Conservation (phyloP, 2,797 vertebrate species). For the Acanthurus tractus region DNA sequence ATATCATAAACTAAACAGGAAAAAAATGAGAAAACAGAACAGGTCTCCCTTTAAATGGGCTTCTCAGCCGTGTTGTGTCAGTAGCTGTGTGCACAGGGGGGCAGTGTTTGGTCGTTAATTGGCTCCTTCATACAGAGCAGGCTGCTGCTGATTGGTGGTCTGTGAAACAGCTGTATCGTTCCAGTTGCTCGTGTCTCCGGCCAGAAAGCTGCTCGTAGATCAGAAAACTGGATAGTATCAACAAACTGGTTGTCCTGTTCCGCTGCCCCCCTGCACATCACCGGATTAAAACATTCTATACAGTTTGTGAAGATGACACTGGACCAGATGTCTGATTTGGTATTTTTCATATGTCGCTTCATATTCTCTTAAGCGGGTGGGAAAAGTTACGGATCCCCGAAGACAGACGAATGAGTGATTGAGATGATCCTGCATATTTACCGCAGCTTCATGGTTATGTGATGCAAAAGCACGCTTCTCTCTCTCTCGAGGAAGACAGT, state of each 20-base stretch:
- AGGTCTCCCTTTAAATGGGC: background rate
- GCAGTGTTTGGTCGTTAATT: constrained; percentile 72
- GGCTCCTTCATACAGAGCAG: constrained; percentile 45
- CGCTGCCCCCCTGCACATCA: background rate
- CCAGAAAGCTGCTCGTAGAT: constrained; percentile 71
- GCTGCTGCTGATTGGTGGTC: constrained; percentile 71
- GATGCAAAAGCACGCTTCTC: background rate
- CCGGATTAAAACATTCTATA: background rate
- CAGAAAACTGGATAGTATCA: constrained; percentile 33
- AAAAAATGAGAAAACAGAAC: no score
- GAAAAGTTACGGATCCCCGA: constrained; percentile 37
- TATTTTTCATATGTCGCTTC: background rate
- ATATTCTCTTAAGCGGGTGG: background rate
- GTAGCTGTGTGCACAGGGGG: constrained; percentile 65
- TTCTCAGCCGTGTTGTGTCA: background rate
- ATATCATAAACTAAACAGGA: background rate
- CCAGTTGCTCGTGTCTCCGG: constrained; percentile 70
- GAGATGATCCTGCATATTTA: background rate
- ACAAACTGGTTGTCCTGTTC: background rate
- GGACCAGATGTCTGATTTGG: background rate
- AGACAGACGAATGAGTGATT: constrained; percentile 3
- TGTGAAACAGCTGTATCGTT: constrained; percentile 83
- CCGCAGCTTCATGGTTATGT: background rate
- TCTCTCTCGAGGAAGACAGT: background rate
- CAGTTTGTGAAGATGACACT: no score